Evolutionary conservation across 2,888 invertebrate genomes (phyloP).

Genomic region (Napeogenes inachia): DNA sequence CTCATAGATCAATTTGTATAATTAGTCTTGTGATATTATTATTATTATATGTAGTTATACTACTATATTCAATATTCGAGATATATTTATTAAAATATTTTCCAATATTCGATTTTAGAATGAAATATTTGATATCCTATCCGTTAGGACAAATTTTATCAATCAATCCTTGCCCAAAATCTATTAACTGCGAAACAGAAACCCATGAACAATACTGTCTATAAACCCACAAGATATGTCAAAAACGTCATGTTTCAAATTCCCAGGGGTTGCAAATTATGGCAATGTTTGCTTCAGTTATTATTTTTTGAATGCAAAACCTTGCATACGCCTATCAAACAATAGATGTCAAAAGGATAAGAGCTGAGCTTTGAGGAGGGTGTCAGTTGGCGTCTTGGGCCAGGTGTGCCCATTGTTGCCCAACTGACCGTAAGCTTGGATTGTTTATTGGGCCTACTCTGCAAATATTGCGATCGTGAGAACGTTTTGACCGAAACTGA

Average conservation of each 20-base stretch:
- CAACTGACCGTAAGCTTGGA: conserved; percentile 66
- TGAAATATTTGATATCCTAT: no score
- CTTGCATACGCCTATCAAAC: conserved; percentile 60
- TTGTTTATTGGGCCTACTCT: conserved; percentile 62
- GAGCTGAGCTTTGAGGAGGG: conserved; percentile 58
- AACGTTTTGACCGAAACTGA: conserved; percentile 35
- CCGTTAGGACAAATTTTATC: conserved; percentile 13
- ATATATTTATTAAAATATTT: no score
- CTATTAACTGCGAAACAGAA: conserved; percentile 41
- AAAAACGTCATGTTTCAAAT: conserved; percentile 61
- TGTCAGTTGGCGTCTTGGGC: conserved; percentile 60
- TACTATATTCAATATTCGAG: no score
- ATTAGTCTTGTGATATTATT: no score
- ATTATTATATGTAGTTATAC: no score
- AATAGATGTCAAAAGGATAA: conserved; percentile 61
- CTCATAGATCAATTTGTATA: no score
- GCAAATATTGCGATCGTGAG: conserved; percentile 62
- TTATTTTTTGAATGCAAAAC: conserved; percentile 52
- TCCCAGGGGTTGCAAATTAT: conserved; percentile 68
- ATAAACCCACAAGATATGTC: conserved; percentile 60
- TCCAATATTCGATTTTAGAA: no score
- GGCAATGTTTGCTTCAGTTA: conserved; percentile 66
- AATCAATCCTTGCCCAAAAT: conserved; percentile 38
- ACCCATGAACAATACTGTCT: conserved; percentile 55
- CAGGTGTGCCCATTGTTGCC: conserved; percentile 67